Evolutionary conservation across 2,888 invertebrate genomes (phyloP).

Genomic region (Congeria kusceri): DNA sequence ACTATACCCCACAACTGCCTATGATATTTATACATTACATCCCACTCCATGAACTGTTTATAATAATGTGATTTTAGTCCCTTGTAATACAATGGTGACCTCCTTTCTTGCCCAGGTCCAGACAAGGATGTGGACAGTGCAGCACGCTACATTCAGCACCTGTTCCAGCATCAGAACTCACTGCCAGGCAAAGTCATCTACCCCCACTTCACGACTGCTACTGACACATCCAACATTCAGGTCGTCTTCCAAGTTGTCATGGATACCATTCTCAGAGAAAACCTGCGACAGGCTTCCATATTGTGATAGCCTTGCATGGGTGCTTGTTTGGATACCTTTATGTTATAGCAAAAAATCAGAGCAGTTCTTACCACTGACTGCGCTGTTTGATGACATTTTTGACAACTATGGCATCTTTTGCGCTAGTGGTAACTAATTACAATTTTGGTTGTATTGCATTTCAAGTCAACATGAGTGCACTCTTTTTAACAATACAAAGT

Average conservation of each 20-base stretch:
- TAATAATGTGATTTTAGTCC: not conserved
- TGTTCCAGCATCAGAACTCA: slow-evolving; percentile 88
- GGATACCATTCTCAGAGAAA: slow-evolving; percentile 89
- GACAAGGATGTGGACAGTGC: slow-evolving; percentile 89
- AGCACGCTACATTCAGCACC: slow-evolving; percentile 89
- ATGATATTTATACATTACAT: too few species aligned
- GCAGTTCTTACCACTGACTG: too few species aligned
- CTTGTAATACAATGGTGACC: not conserved
- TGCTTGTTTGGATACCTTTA: too few species aligned
- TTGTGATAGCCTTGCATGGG: slow-evolving; percentile 55
- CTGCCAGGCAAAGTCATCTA: slow-evolving; percentile 88
- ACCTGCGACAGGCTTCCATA: slow-evolving; percentile 86
- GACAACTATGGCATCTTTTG: too few species aligned
- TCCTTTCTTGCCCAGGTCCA: slow-evolving; percentile 86
- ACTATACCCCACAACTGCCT: too few species aligned
- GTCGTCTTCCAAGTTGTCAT: slow-evolving; percentile 89
- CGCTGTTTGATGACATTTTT: too few species aligned
- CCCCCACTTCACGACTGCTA: slow-evolving; percentile 90
- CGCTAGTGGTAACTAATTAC: too few species aligned
- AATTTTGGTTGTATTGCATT: too few species aligned
- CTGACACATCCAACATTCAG: slow-evolving; percentile 89
- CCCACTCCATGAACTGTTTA: not conserved
- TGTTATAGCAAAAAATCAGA: too few species aligned
- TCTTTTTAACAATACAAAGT: too few species aligned
- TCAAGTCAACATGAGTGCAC: too few species aligned